Evolutionary conservation across 2,113 vertebrate genomes (phyloP), one percentile per base, ranked within the genome.

Genomic region (Cranoglanis bouderius): DNA sequence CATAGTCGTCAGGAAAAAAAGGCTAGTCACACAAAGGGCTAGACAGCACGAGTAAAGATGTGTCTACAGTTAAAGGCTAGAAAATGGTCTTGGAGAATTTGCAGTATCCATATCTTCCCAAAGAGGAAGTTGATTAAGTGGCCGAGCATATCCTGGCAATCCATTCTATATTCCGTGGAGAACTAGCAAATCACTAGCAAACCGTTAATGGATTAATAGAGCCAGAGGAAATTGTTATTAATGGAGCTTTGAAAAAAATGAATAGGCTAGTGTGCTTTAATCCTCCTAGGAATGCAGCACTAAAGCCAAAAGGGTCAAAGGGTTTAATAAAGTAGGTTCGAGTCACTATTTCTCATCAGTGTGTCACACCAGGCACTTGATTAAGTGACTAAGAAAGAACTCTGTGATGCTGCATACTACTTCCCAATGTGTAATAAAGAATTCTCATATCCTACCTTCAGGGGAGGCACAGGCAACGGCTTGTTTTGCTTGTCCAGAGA

Each of bases 401-500:
- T 63, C 35, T 32, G 80, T 38, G 38, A 84, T 65, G 29, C 40
- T 46, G 46, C 18, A 65, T n/a, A 10, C 38, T 67, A 38, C 84
- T 85, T 72, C 13, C 53, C 49, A 67, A 19, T 65, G n/a, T 1
- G n/a, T 19, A 67, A 81, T 84, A 35, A 40, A 59, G 14, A 87
- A 4, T 7, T 61, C 7, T 72, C 5, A 32, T 43, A 16, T 51
- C 89, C 85, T 92, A 99, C 98, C 98, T 97, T 95, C 18, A 99
- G 95, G 84, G 96, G 96, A 0, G 98, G 97, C 77, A 99, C 96
- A 0, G 96, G 92, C 81, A 97, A 93, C 0, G 98, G 93, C 90
- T 94, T 97, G 90, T 96, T 97, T 40, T 97, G 95, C 91, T 96
- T 97, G 95, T 96, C 98, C 91, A 99, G 95, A 51, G 98, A 99